Evolutionary conservation across 1,140 invertebrate species (phyloP).

Genomic region (Pseudomyrmex gracilis): DNA sequence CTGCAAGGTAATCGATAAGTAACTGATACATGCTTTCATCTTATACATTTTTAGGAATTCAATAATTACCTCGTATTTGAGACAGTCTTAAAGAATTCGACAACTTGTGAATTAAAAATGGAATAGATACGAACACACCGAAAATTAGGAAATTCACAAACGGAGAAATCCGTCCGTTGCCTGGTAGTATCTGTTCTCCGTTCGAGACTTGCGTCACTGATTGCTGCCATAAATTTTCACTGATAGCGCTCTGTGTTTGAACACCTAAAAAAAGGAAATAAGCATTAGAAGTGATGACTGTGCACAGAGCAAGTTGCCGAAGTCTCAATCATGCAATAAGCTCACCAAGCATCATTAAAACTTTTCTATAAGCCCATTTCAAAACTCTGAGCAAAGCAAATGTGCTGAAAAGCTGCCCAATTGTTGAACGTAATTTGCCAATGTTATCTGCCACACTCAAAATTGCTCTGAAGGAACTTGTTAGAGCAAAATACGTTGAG

Average conservation of each 20-base stretch:
- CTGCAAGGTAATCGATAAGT: slow-evolving; percentile 30
- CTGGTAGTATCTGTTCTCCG: slow-evolving; percentile 73
- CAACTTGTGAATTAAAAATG: slow-evolving; percentile 96
- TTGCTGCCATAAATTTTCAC: slow-evolving; percentile 81
- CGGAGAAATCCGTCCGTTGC: slow-evolving; percentile 79
- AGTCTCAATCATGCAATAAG: background rate
- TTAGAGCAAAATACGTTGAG: slow-evolving; percentile 97
- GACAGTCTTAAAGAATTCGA: slow-evolving; percentile 84
- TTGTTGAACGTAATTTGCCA: slow-evolving; percentile 91
- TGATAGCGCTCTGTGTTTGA: slow-evolving; percentile 84
- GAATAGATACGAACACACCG: slow-evolving; percentile 94
- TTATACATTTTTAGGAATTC: background rate
- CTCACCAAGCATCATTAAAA: slow-evolving; percentile 89
- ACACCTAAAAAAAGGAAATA: slow-evolving; percentile 74
- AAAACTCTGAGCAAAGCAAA: slow-evolving; percentile 92
- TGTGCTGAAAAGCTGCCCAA: slow-evolving; percentile 93
- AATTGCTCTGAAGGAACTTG: slow-evolving; percentile 97
- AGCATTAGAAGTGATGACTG: background rate
- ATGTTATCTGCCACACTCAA: slow-evolving; percentile 98
- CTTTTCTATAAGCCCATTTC: slow-evolving; percentile 92
- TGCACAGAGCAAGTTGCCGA: background rate
- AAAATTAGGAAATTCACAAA: slow-evolving; percentile 94
- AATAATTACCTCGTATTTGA: slow-evolving; percentile 83
- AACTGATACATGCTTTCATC: slow-evolving; percentile 2
- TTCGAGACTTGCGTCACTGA: slow-evolving; percentile 77